phyloP scores from a whole-genome alignment of 2,888 invertebrate species.

The Corbicula japonica region DNA sequence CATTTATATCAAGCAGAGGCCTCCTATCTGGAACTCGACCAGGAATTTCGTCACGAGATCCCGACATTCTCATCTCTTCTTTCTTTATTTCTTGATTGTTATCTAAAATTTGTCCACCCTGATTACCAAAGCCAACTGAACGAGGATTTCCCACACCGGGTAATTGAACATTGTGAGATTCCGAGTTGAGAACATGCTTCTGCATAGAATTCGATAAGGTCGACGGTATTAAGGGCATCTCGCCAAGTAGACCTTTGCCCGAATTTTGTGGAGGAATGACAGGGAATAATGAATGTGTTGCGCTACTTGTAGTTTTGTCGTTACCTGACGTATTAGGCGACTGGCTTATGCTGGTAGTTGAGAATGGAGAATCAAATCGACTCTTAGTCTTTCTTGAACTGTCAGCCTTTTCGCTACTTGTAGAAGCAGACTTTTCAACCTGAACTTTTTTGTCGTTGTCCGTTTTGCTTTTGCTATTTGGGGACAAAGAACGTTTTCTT shows the following conservation, averaged over 20 bases:
- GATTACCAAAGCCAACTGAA: too few species aligned
- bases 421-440: conserved; percentile 16
- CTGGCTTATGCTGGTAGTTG: neutral
- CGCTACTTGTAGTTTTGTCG: neutral
- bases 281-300: conserved; percentile 35
- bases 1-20: neutral
- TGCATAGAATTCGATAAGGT: too few species aligned
- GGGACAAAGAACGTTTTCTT: conserved; percentile 60
- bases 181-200: too few species aligned
- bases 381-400: neutral
- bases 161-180: too few species aligned
- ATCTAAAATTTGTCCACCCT: too few species aligned
- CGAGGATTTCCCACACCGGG: too few species aligned
- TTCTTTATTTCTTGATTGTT: too few species aligned
- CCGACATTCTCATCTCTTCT: too few species aligned
- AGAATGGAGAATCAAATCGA: neutral
- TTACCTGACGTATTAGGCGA: neutral
- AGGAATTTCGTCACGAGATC: too few species aligned
- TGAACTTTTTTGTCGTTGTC: conserved; percentile 55
- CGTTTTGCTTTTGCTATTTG: conserved; percentile 38
- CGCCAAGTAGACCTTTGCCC: conserved; percentile 38
- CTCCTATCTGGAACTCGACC: neutral
- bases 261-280: conserved; percentile 16
- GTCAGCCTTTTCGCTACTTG: neutral
- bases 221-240: too few species aligned